Base-by-base conservation (phyloP, 2,797 vertebrate genomes). In the Acridotheres tristis region DNA sequence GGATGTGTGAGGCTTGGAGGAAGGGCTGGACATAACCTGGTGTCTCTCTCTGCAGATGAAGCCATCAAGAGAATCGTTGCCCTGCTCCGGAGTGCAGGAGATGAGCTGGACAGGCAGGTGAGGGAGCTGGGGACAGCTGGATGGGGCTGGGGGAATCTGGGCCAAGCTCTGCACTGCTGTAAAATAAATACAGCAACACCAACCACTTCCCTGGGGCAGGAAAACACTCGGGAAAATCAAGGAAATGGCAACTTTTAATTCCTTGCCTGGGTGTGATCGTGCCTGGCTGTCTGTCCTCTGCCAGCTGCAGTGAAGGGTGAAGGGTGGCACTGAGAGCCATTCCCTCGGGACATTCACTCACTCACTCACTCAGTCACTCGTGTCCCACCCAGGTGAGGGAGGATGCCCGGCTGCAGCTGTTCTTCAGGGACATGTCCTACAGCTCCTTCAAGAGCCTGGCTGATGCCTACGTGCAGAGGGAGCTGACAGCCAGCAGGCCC, bases 381-480 rank as follows among this genome's bases (percentile, higher is more conserved):
- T 48, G 21, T 45, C 62, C 30, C 20, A 1, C 19, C 97, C 97
- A 99, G 99, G 96, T 99, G 74, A 98, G 96, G 91, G 97, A 98
- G 43, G 98, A 98, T 9, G 93, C 97, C 10, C 95, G 89, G 25
- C 94, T 99, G n/a, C 97, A 25, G 84, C 90, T 22, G 21, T 98
- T 98, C 96, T 98, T 99, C 95, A 96, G 97, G 7, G 65, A 96
- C 71, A 97, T 99, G 94, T 97, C 98, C 5, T 99, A 99, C 26
- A 95, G 97, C n/a, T 98, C 98, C 91, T 99, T 99, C 97, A 98
- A 98, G 97, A 97, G 93, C 91, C 65, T 99, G 95, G 98, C 98
- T 0, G 98, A 99, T 20, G 97, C 96, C 23, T 98, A 99, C 5
- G 91, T 98, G 20, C 96, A 91, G 81, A 84, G 48, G 71, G 96